Percentiles rank a stretch among this genome's conserved stretches.
These are phyloP conservation scores for Pherbina coryleti DNA, from an alignment of 2,888 invertebrate genomes.

Conservation along the genomic window DNA sequence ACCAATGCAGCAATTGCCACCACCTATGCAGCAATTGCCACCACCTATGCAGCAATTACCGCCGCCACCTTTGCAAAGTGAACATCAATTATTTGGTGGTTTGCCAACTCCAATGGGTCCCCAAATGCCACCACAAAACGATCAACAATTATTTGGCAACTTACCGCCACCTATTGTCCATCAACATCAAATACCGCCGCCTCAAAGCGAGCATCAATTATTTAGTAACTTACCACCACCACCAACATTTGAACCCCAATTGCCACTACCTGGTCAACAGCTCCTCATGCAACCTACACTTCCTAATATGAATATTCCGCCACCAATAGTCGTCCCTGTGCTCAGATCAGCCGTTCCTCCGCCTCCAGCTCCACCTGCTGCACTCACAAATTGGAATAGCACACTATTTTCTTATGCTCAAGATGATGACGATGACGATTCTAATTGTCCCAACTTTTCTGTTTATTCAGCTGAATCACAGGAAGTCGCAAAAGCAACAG, in stretches of 20 bases:
- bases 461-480: slow-evolving; percentile 87
- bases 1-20: slow-evolving; percentile 41
- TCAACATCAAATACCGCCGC: slow-evolving; percentile 32
- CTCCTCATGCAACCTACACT: neutral
- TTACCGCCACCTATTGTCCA: slow-evolving; percentile 44
- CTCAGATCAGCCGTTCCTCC: slow-evolving; percentile 56
- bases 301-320: slow-evolving; percentile 47
- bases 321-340: slow-evolving; percentile 39
- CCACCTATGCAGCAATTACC: slow-evolving; percentile 37
- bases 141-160: slow-evolving; percentile 38
- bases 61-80: slow-evolving; percentile 29
- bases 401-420: slow-evolving; percentile 65
- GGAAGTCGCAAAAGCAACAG: slow-evolving; percentile 70
- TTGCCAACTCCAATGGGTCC: slow-evolving; percentile 53
- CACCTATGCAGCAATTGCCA: slow-evolving; percentile 42
- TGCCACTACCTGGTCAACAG: neutral
- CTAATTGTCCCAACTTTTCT: slow-evolving; percentile 87
- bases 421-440: slow-evolving; percentile 73
- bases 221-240: slow-evolving; percentile 59
- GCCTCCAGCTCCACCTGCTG: slow-evolving; percentile 65
- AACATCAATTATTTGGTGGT: slow-evolving; percentile 53
- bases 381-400: slow-evolving; percentile 57
- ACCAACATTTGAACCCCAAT: slow-evolving; percentile 36
- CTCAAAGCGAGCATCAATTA: slow-evolving; percentile 46
- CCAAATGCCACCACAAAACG: slow-evolving; percentile 26